A percentile compares a stretch with the other conserved stretches of the same genome.
Evolutionary conservation across 2,113 vertebrate genomes (phyloP).

Genomic region (Spea bombifrons): DNA sequence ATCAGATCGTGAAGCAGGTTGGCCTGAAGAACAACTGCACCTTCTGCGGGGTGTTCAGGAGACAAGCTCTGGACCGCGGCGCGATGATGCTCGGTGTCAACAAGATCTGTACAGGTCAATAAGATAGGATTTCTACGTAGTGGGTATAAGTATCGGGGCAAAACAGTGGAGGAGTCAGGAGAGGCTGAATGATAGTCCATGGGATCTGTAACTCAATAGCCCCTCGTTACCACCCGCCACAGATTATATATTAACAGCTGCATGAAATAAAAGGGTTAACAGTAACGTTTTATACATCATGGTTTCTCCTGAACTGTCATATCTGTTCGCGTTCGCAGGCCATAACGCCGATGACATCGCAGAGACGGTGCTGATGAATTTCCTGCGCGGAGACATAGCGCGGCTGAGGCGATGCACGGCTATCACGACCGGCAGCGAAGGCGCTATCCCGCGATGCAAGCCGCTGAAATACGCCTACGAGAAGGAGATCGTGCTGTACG

Average conservation of each 20-base stretch:
- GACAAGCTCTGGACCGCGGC: conserved; percentile 80
- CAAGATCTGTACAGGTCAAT: conserved; percentile 81
- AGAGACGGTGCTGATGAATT: conserved; percentile 86
- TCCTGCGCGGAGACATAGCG: conserved; percentile 80
- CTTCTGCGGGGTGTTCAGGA: conserved; percentile 85
- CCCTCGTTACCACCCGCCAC: too few species aligned
- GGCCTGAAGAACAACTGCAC: conserved; percentile 83
- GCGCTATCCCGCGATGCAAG: conserved; percentile 78
- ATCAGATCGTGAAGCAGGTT: conserved; percentile 76
- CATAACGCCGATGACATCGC: conserved; percentile 87
- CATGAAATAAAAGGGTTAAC: too few species aligned
- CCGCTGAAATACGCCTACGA: conserved; percentile 86
- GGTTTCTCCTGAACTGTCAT: too few species aligned
- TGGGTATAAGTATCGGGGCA: too few species aligned
- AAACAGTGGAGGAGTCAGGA: not conserved
- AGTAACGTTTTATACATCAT: too few species aligned
- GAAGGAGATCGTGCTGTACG: conserved; percentile 91
- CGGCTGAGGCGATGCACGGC: conserved; percentile 73
- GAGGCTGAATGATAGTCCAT: too few species aligned
- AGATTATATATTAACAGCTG: too few species aligned
- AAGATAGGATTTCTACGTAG: not conserved
- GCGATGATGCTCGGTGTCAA: conserved; percentile 79
- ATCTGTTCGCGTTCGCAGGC: conserved; percentile 57
- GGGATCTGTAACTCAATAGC: too few species aligned
- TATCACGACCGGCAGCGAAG: conserved; percentile 70